Evolutionary conservation across 2,888 invertebrate species (phyloP).

Genomic region (Noctua janthe): DNA sequence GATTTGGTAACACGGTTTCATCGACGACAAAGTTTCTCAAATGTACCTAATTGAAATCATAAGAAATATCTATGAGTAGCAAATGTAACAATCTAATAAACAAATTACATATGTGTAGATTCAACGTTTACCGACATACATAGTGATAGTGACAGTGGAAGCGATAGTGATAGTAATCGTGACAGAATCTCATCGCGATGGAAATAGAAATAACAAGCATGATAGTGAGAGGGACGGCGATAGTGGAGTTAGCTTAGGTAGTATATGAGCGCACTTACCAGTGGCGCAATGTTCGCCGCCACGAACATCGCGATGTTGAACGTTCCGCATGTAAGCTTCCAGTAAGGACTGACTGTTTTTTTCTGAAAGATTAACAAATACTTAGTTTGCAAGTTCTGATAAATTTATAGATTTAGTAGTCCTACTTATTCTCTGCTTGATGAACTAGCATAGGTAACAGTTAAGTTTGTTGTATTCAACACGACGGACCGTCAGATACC

Average conservation of each 20-base stretch:
- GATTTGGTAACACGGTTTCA: neutral
- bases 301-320: slow-evolving; percentile 84
- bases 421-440: neutral
- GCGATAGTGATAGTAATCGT: slow-evolving; percentile 54
- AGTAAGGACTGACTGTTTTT: slow-evolving; percentile 81
- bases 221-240: slow-evolving; percentile 58
- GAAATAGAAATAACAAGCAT: slow-evolving; percentile 49
- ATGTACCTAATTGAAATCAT: slow-evolving; percentile 3
- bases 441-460: neutral
- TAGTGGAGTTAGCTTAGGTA: slow-evolving; percentile 39
- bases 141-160: slow-evolving; percentile 30
- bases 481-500: neutral
- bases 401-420: neutral
- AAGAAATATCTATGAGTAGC: neutral
- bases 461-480: neutral
- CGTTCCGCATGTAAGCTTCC: slow-evolving; percentile 82
- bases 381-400: neutral
- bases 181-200: slow-evolving; percentile 32
- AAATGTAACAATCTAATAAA: neutral
- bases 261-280: slow-evolving; percentile 75
- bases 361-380: slow-evolving; percentile 74
- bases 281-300: slow-evolving; percentile 80
- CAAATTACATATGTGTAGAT: slow-evolving; percentile 2
- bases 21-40: neutral
- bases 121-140: slow-evolving; percentile 16